Evolutionary conservation across 2,888 invertebrate species (phyloP).

Genomic region (Nysson spinosus): DNA sequence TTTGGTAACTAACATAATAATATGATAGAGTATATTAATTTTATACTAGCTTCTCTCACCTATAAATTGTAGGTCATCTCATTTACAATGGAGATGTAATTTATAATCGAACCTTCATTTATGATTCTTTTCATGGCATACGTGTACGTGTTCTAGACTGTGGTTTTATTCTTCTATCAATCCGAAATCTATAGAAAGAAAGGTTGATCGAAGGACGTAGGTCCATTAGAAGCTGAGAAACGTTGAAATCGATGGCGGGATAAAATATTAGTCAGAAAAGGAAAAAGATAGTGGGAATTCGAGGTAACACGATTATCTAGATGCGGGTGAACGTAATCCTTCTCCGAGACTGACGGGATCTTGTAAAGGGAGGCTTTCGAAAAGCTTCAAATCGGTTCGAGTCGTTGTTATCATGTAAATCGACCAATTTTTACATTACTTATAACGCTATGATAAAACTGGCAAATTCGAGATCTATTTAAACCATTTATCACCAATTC

Average conservation of each 20-base stretch:
- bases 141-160: neutral
- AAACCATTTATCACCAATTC: no score
- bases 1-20: no score
- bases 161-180: neutral
- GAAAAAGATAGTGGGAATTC: conserved; percentile 6
- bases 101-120: no score
- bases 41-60: no score
- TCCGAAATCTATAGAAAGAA: neutral
- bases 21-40: no score
- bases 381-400: no score
- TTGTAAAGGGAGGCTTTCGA: neutral
- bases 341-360: conserved; percentile 30
- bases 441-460: neutral
- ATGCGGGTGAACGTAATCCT: conserved; percentile 61
- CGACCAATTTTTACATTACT: neutral
- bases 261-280: conserved; percentile 47
- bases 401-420: no score
- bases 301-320: conserved; percentile 43
- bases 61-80: no score
- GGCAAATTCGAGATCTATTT: neutral
- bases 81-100: no score
- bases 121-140: no score
- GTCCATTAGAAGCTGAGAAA: conserved; percentile 51
- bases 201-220: conserved; percentile 43
- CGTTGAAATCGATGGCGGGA: conserved; percentile 36